Evolutionary conservation across 2,888 invertebrate genomes (phyloP).

Genomic region (Andrena fulva): DNA sequence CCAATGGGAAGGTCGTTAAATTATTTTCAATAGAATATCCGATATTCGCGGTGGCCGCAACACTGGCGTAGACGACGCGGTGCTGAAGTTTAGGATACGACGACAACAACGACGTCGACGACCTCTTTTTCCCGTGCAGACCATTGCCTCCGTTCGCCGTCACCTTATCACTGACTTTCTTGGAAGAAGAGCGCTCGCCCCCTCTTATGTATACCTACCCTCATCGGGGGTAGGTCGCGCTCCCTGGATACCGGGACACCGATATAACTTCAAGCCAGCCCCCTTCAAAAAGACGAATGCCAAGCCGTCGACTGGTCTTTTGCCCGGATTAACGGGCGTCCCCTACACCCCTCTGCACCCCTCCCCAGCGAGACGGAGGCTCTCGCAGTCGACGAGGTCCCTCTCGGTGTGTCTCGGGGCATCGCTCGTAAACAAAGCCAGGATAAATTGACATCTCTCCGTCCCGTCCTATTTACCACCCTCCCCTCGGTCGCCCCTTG

Average conservation of each 20-base stretch:
- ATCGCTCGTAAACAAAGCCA: constrained; percentile 78
- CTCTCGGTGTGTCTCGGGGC: constrained; percentile 54
- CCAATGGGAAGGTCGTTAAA: constrained; percentile 23
- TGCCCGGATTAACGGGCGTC: constrained; percentile 72
- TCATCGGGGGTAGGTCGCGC: constrained; percentile 49
- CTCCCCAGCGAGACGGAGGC: constrained; percentile 21
- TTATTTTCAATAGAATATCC: constrained; percentile 4
- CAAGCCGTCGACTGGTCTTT: constrained; percentile 71
- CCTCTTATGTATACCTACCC: constrained; percentile 52
- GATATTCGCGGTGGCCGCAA: background rate
- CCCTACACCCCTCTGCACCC: constrained; percentile 3
- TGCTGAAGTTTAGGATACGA: constrained; percentile 68
- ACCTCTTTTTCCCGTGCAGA: constrained; percentile 74
- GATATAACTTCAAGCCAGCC: constrained; percentile 64
- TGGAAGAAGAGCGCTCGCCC: constrained; percentile 27
- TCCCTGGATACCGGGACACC: constrained; percentile 48
- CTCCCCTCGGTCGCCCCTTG: constrained; percentile 28
- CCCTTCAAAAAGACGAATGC: constrained; percentile 69
- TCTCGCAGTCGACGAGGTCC: constrained; percentile 32
- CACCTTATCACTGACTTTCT: constrained; percentile 76
- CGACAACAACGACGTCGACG: constrained; percentile 43
- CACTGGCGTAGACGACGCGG: constrained; percentile 46
- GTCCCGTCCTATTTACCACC: constrained; percentile 55
- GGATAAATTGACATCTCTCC: constrained; percentile 75
- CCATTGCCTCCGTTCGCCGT: constrained; percentile 78